Base-by-base conservation (phyloP, 35 echinoderm and acorn worm species). In the Acanthaster planci region DNA sequence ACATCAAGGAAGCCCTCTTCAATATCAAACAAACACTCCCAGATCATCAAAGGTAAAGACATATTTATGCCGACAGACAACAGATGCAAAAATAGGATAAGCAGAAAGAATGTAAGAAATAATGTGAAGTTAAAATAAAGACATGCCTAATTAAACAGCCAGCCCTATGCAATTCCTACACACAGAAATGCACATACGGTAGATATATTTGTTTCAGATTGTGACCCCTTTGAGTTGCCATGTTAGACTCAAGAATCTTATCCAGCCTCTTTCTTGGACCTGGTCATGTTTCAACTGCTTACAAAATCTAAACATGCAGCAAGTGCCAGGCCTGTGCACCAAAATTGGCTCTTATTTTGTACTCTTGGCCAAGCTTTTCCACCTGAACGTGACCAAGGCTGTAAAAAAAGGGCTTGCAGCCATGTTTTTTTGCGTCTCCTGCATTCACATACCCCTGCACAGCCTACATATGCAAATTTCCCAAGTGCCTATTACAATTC, bases 321-420 rank as follows among this genome's bases (percentile, higher is more conserved):
- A 21, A 72, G 64, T 29, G 64, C 34, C 10, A 29, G 64, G 14
- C 64, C 64, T 72, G 34, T 34, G 14, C 64, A 12, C 23, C 64
- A 31, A 26, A 26, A n/a, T 72, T 7, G 23, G 26, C 34, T 72
- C 26, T 26, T 27, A 26, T 26, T 35, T 72, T 34, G 22, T 21
- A 7, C 34, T 10, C 34, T n/a, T n/a, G 8, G 26, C 64, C 29
- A 26, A 26, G 22, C 64, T 72, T 60, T 72, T 26, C 64, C 64
- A 31, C 64, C 30, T 72, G 64, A 72, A 72, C 64, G 64, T 72
- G 64, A 72, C 64, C 64, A 29, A 36, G 64, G 64, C 64, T 72
- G 22, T 29, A 31, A 14, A 10, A 72, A 26, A 72, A 72, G 8
- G 34, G 64, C 64, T 72, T 26, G 30, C 23, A 26, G 64, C 34